Percentiles rank a stretch among this genome's conserved stretches.
These are phyloP conservation scores for Hippopotamus amphibius DNA, from an alignment of 2,113 vertebrate species.

Conservation along the genomic window DNA sequence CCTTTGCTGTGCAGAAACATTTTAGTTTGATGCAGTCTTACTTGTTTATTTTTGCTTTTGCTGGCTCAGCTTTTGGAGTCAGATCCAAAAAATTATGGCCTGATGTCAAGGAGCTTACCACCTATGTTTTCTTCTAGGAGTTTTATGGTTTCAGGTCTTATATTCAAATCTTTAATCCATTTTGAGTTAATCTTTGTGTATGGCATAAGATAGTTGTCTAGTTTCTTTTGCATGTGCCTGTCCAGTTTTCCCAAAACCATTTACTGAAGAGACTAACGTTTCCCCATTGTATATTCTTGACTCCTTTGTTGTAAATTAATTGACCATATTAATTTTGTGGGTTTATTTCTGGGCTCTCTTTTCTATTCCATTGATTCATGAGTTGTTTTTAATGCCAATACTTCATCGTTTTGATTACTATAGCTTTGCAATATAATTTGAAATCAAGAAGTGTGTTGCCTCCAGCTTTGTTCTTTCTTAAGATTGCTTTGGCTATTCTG, in stretches of 20 bases:
- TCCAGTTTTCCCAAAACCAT: not conserved
- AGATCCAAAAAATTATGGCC: not conserved
- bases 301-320: not conserved
- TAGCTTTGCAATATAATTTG: not conserved
- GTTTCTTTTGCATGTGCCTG: conserved; percentile 1
- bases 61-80: not conserved
- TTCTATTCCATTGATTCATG: not conserved
- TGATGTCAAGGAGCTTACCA: not conserved
- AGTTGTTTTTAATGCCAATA: not conserved
- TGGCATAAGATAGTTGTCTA: not conserved
- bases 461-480: not conserved
- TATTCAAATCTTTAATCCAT: not conserved
- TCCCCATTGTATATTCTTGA: not conserved
- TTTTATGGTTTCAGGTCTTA: not conserved
- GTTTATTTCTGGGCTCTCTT: not conserved
- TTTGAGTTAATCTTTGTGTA: not conserved
- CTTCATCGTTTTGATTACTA: not conserved
- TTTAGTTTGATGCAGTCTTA: not conserved
- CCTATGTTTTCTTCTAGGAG: not conserved
- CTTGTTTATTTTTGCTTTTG: not conserved
- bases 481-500: not conserved
- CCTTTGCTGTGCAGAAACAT: not conserved
- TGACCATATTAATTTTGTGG: not conserved
- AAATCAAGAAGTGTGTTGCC: not conserved
- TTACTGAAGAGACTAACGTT: not conserved